Evolutionary conservation across 2,113 vertebrate species (phyloP).

Genomic region (Ceyx cyanopectus): DNA sequence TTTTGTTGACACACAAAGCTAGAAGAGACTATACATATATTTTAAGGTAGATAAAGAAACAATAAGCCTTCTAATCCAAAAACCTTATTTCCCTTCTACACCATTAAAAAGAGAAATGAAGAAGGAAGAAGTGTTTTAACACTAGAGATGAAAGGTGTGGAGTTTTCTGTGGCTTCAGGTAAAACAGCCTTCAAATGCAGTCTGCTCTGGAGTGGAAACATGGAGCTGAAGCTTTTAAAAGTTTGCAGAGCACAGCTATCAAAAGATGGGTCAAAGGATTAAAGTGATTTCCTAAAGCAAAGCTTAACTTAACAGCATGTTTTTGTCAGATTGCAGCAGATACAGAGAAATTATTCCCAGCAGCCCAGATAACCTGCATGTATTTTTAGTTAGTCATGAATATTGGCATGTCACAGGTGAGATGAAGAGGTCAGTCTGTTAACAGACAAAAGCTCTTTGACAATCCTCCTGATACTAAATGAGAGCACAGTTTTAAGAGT

Average conservation of each 20-base stretch:
- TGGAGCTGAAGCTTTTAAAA: background rate
- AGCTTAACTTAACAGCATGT: background rate
- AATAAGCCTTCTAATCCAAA: background rate
- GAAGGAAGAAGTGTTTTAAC: background rate
- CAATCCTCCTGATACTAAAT: background rate
- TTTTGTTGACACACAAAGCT: background rate
- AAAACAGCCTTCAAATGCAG: background rate
- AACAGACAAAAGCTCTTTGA: background rate
- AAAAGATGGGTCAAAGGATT: background rate
- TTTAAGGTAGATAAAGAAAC: background rate
- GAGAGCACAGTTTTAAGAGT: background rate
- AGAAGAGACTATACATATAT: background rate
- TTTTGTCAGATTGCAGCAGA: background rate
- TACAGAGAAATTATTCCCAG: background rate
- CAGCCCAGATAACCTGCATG: background rate
- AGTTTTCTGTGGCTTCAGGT: background rate
- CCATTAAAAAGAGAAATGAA: background rate
- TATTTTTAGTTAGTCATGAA: background rate
- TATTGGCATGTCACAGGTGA: background rate
- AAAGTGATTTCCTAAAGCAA: background rate
- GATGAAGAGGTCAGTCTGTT: background rate
- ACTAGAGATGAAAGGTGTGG: background rate
- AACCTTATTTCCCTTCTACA: conserved; percentile 3
- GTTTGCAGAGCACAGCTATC: background rate
- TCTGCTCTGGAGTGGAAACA: background rate